phyloP scores from a whole-genome alignment of 2,113 vertebrate species.

The Puffinus mauretanicus region DNA sequence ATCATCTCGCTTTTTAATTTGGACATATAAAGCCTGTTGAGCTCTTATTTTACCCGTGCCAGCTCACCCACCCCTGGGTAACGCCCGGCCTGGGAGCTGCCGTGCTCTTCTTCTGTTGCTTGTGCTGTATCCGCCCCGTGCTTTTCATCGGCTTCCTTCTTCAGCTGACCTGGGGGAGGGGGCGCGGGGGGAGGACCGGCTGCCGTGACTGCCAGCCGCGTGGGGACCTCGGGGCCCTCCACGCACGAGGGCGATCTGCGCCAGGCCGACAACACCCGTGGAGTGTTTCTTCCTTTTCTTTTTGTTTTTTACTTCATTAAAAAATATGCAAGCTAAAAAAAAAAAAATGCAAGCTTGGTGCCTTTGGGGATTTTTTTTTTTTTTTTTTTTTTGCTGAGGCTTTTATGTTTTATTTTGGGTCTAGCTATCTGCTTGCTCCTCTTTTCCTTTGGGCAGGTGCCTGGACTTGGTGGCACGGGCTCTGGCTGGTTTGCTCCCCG shows the following conservation, averaged over 20 bases:
- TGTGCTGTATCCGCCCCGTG: not conserved
- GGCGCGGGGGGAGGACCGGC: not conserved
- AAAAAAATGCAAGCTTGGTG: not conserved
- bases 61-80: not conserved
- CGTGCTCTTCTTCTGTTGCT: not conserved
- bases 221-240: not conserved
- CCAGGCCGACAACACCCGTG: not conserved
- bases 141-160: slow-evolving; percentile 4
- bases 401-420: not conserved
- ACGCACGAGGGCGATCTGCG: not conserved
- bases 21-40: not conserved
- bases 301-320: slow-evolving; percentile 56
- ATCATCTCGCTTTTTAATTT: not conserved
- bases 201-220: not conserved
- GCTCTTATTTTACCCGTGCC: not conserved
- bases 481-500: not conserved
- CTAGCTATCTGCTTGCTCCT: not conserved
- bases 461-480: not conserved
- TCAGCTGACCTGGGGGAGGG: not conserved
- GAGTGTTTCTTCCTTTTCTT: not conserved
- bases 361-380: not conserved
- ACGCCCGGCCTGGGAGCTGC: not conserved
- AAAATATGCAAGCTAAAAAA: slow-evolving; percentile 11
- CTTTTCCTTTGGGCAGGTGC: not conserved
- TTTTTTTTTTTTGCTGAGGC: not conserved